A percentile compares a stretch with the other conserved stretches of the same genome.
Evolutionary conservation across 2,797 vertebrate genomes (phyloP).

Genomic region (Sebastes flavidus): DNA sequence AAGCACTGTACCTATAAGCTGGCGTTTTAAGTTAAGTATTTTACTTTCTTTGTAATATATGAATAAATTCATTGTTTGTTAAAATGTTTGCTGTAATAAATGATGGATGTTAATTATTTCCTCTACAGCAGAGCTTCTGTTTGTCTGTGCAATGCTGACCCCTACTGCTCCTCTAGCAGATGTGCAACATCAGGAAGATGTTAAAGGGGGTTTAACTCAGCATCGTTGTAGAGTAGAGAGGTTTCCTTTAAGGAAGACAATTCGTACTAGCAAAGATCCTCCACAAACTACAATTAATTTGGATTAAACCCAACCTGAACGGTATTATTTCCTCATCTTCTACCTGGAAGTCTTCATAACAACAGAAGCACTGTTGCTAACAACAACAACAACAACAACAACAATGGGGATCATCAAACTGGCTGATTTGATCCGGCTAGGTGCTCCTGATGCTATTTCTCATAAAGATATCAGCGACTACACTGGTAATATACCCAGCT

Average conservation of each 20-base stretch:
- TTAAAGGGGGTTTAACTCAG: neutral
- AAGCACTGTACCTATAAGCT: slow-evolving; percentile 13
- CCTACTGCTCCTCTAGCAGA: neutral
- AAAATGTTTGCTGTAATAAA: slow-evolving; percentile 67
- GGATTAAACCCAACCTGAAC: fast-evolving
- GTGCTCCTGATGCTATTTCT: slow-evolving; percentile 67
- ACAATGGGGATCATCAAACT: slow-evolving; percentile 84
- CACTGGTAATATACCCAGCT: slow-evolving; percentile 62
- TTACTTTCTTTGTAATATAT: slow-evolving; percentile 50
- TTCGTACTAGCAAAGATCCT: neutral
- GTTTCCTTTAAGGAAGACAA: fast-evolving
- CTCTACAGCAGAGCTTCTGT: neutral
- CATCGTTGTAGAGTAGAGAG: neutral
- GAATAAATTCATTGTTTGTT: slow-evolving; percentile 51
- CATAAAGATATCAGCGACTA: slow-evolving; percentile 81
- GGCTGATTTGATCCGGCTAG: slow-evolving; percentile 76
- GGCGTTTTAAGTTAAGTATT: slow-evolving; percentile 26
- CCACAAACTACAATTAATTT: fast-evolving
- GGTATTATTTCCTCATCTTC: fast-evolving
- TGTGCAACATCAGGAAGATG: slow-evolving; percentile 11
- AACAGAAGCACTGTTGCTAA: neutral
- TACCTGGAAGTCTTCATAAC: neutral
- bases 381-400: neutral
- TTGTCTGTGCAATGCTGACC: slow-evolving; percentile 31
- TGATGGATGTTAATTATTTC: slow-evolving; percentile 30